phyloP scores from a whole-genome alignment of 2,113 vertebrate species.

The Peromyscus leucopus region DNA sequence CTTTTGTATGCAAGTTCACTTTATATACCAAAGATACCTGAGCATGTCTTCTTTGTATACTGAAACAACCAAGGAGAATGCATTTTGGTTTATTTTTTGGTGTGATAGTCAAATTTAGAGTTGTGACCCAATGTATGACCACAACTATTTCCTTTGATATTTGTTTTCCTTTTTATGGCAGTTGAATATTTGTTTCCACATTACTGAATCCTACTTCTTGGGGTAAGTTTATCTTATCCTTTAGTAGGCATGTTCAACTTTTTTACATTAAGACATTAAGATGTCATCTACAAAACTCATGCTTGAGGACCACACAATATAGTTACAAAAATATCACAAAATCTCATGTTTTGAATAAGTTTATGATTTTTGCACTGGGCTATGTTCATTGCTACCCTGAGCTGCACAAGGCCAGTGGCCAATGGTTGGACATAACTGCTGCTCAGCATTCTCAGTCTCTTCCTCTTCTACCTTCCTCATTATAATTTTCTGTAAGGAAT shows the following conservation, averaged over 20 bases:
- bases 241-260: not conserved
- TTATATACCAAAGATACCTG: conserved; percentile 51
- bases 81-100: conserved; percentile 27
- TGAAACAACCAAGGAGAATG: conserved; percentile 58
- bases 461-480: not conserved
- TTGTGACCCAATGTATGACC: not conserved
- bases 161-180: not conserved
- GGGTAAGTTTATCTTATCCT: not conserved
- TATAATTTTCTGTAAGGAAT: not conserved
- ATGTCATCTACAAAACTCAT: not conserved
- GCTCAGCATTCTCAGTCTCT: not conserved
- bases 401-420: too few relatives aligned
- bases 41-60: conserved; percentile 36
- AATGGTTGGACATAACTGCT: not conserved
- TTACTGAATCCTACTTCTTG: not conserved
- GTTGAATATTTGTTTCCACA: not conserved
- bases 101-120: conserved; percentile 54
- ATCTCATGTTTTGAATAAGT: not conserved
- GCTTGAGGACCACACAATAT: not conserved
- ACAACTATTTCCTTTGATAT: not conserved
- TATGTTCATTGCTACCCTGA: not conserved
- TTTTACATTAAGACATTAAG: not conserved
- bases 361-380: not conserved
- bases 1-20: conserved; percentile 52
- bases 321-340: not conserved